Percentiles rank a stretch among this genome's conserved stretches.
These are phyloP conservation scores for Cetoscarus ocellatus DNA, from an alignment of 2,797 vertebrate genomes.

Conservation along the genomic window DNA sequence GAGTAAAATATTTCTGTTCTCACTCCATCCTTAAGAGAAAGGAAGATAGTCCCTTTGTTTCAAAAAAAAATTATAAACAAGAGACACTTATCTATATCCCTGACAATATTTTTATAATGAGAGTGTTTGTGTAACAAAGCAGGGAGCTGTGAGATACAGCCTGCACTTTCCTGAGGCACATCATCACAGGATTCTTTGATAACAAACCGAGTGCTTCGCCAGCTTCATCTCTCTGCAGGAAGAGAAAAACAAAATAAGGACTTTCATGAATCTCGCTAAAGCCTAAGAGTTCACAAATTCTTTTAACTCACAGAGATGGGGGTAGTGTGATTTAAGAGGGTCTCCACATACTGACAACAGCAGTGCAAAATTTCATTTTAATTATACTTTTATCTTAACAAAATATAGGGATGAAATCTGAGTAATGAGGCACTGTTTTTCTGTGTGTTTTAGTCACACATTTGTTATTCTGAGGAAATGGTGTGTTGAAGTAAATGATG, in stretches of 20 bases:
- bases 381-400: constrained; percentile 54
- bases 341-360: constrained; percentile 42
- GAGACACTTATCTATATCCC: constrained; percentile 18
- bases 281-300: constrained; percentile 50
- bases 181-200: constrained; percentile 87
- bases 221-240: constrained; percentile 58
- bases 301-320: constrained; percentile 30
- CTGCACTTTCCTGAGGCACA: constrained; percentile 82
- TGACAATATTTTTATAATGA: constrained; percentile 42
- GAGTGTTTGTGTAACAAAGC: constrained; percentile 29
- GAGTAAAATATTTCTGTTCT: too few relatives aligned
- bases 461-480: constrained; percentile 16
- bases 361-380: constrained; percentile 34
- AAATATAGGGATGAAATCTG: constrained; percentile 64
- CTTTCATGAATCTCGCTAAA: constrained; percentile 48
- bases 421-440: constrained; percentile 44
- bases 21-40: constrained; percentile 7
- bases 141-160: constrained; percentile 78
- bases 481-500: constrained; percentile 25
- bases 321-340: constrained; percentile 13
- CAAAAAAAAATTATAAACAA: constrained; percentile 15
- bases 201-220: constrained; percentile 82
- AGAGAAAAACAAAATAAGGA: constrained; percentile 60
- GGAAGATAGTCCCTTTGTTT: constrained; percentile 25
- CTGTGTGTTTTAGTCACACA: constrained; percentile 18